Percentiles rank a stretch among this genome's conserved stretches.
These are phyloP conservation scores for Archilochus colubris DNA, from an alignment of 2,113 vertebrate genomes.

Conservation along the genomic window DNA sequence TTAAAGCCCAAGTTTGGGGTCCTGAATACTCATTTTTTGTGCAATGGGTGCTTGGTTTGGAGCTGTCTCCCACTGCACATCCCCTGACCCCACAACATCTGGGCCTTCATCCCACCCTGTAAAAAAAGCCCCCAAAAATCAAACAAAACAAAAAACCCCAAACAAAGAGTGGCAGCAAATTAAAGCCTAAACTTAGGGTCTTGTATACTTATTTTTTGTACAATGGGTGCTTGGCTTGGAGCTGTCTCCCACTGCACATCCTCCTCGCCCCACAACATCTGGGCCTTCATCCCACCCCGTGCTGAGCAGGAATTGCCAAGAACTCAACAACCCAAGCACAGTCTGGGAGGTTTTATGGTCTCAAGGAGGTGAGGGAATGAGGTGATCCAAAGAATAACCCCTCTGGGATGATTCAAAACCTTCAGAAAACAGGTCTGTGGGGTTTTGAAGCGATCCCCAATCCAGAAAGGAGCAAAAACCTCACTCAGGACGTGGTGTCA, in stretches of 20 bases:
- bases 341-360: too few species aligned
- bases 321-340: fast-evolving
- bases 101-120: not conserved
- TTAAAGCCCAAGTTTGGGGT: not conserved
- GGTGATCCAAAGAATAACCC: not conserved
- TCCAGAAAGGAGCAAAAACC: not conserved
- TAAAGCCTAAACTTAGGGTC: not conserved
- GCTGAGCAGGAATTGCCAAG: not conserved
- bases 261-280: not conserved
- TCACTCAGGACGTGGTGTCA: fast-evolving
- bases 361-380: fast-evolving
- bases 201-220: fast-evolving
- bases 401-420: not conserved
- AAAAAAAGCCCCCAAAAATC: too few species aligned
- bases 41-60: fast-evolving
- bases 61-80: not conserved
- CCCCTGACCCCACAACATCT: too few species aligned
- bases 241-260: not conserved
- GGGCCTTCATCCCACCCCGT: not conserved
- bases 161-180: too few species aligned
- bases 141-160: too few species aligned
- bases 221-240: not conserved
- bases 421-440: fast-evolving
- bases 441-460: not conserved
- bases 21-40: not conserved